Evolutionary conservation across 2,888 invertebrate genomes (phyloP), one percentile per base, ranked within the genome.

Genomic region (Allygus modestus): DNA sequence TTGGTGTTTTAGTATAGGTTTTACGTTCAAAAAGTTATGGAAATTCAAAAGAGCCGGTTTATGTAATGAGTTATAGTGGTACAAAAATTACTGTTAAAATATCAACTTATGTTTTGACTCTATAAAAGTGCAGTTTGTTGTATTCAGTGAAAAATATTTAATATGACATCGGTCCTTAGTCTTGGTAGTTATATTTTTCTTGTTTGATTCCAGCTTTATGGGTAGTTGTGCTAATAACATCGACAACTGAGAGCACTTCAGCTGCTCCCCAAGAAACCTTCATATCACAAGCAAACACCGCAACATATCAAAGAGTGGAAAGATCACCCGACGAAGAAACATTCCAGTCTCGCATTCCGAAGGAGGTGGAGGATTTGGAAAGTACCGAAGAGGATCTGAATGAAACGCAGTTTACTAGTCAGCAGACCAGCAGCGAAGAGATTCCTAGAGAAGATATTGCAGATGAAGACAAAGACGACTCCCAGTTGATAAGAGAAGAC

Each of bases 131-230:
- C n/a, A n/a, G n/a, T n/a, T n/a, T n/a, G n/a, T n/a, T n/a, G n/a
- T n/a, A n/a, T n/a, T n/a, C n/a, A n/a, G n/a, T n/a, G n/a, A n/a
- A n/a, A n/a, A n/a, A n/a, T n/a, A n/a, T n/a, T n/a, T n/a, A n/a
- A n/a, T n/a, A n/a, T n/a, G n/a, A n/a, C n/a, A n/a, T n/a, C n/a
- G n/a, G n/a, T 37, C 37, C 11, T 37, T 37, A 37, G 37, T 7
- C 37, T 7, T 7, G 4, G 37, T 37, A 7, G 7, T 37, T 37
- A n/a, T 37, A 37, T 11, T 4, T 37, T 37, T 37, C 11, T 46
- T 77, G 1, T 54, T 79, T 58, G 17, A 58, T 79, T 79, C 26
- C 79, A 79, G 79, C 33, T 9, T 58, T 79, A 58, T 79, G 58
- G 58, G 28, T 79, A 28, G 26, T 58, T 79, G 9, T 79, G 33